A percentile compares a stretch with the other conserved stretches of the same genome.
Conservation (phyloP, 2,113 vertebrate genomes). For the Microcebus murinus region DNA sequence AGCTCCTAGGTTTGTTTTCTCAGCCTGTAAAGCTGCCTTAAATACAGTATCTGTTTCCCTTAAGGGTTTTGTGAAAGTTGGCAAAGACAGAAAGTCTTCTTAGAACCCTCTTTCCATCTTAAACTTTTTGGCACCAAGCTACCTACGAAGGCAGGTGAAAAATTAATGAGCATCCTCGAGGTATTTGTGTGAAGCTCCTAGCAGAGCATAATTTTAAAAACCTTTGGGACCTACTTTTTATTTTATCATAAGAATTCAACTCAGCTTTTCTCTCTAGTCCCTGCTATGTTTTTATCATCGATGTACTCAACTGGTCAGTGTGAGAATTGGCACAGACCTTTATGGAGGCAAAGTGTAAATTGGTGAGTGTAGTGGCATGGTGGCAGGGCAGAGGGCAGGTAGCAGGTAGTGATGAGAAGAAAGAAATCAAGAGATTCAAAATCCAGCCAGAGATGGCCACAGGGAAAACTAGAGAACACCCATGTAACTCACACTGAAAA, state of each 20-base stretch:
- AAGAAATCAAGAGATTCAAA: neutral
- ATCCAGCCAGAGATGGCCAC: neutral
- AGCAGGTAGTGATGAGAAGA: neutral
- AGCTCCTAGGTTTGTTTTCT: neutral
- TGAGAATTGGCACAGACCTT: neutral
- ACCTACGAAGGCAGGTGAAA: neutral
- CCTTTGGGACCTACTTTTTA: neutral
- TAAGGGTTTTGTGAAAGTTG: neutral
- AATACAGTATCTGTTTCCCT: neutral
- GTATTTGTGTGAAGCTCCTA: neutral
- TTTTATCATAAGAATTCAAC: constrained; percentile 47
- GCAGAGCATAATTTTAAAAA: neutral
- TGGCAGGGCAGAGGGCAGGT: too few relatives aligned
- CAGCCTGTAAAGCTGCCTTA: neutral
- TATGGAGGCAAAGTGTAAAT: neutral
- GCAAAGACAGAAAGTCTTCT: neutral
- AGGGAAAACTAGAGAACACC: neutral
- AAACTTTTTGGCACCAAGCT: neutral
- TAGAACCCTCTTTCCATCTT: neutral
- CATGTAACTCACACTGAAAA: neutral
- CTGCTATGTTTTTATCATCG: neutral
- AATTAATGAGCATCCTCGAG: neutral
- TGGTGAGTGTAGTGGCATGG: neutral
- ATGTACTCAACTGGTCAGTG: neutral
- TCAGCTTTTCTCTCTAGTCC: neutral